Evolutionary conservation across 2,797 vertebrate genomes (phyloP).

Genomic region (Florisuga fusca): DNA sequence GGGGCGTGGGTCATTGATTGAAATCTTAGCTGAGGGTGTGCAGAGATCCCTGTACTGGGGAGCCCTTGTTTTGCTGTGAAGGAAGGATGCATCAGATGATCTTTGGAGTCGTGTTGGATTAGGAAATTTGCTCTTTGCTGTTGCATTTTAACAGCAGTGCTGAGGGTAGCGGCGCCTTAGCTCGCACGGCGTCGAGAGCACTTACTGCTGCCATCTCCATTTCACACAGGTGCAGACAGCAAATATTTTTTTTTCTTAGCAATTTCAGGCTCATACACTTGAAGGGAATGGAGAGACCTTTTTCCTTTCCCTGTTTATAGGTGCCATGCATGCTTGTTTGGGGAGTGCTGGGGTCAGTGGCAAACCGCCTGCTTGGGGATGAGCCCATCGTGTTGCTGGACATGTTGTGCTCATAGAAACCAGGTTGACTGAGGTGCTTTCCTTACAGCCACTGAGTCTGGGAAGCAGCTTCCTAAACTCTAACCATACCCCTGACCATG

Average conservation of each 20-base stretch:
- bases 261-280: neutral
- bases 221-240: conserved; percentile 48
- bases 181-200: neutral
- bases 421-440: neutral
- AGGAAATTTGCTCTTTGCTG: neutral
- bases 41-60: fast-evolving
- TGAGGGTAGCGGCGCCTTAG: neutral
- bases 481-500: neutral
- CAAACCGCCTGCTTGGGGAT: neutral
- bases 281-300: fast-evolving
- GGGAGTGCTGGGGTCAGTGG: neutral
- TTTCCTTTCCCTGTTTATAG: neutral
- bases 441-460: neutral
- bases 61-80: neutral
- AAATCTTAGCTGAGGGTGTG: neutral
- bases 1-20: fast-evolving
- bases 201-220: neutral
- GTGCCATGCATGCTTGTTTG: fast-evolving
- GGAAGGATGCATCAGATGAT: neutral
- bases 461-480: neutral
- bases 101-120: neutral
- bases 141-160: neutral
- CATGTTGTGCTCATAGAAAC: fast-evolving
- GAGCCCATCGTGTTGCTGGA: neutral
- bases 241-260: conserved; percentile 44